Conservation (phyloP, 2,113 vertebrate genomes). For the Myodes glareolus region DNA sequence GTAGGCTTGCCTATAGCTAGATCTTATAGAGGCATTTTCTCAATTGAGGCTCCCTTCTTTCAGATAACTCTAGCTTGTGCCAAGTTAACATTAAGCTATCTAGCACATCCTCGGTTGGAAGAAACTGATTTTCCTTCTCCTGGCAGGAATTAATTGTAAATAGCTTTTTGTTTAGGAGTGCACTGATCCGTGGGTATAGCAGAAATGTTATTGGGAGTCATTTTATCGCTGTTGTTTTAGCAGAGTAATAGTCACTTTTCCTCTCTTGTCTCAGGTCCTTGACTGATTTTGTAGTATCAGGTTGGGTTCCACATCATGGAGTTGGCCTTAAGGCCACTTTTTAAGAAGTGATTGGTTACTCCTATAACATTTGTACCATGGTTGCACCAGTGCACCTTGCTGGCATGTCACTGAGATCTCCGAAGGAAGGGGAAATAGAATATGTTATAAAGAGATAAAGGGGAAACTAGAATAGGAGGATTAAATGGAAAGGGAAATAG, state of each 20-base stretch:
- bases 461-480: neutral
- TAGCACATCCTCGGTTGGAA: neutral
- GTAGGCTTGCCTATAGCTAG: neutral
- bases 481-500: too few relatives aligned
- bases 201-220: neutral
- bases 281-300: too few relatives aligned
- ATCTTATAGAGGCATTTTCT: neutral
- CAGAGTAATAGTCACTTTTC: neutral
- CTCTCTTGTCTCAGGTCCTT: neutral
- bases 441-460: neutral
- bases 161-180: neutral
- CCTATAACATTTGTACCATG: neutral
- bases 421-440: neutral
- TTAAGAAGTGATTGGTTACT: neutral
- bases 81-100: neutral
- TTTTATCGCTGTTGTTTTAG: neutral
- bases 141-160: neutral
- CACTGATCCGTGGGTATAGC: neutral
- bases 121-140: neutral
- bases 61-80: neutral
- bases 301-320: neutral
- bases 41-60: neutral
- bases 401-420: neutral
- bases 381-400: neutral
- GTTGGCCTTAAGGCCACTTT: neutral